Evolutionary conservation across 2,797 vertebrate species (phyloP), one percentile per base, ranked within the genome.

Genomic region (Antrozous pallidus): DNA sequence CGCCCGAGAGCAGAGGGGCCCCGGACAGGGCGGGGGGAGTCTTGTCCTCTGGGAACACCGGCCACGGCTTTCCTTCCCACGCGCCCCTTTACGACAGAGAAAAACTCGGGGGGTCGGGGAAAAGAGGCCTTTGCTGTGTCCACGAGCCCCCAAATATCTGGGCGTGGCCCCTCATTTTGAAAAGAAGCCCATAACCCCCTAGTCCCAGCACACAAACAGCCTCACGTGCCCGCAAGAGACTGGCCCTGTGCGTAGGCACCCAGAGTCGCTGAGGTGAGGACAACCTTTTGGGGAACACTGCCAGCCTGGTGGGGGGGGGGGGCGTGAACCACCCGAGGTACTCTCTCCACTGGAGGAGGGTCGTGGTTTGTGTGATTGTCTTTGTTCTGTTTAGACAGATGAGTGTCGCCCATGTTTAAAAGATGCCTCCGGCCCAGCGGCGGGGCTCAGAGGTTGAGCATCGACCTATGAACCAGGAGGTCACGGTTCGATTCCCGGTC

Each of bases 1-100:
- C 90, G 65, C 4, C 73, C 73, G 18, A 0, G 24, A 58, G 11
- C 4, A 20, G 42, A 3, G 2, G 0, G 40, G 0, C 0, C 0
- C 0, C 16, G 67, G 86, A n/a, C 0, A 0, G 24, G 26, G n/a
- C n/a, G n/a, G 28, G 12, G 13, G 26, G 26, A 2, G 7, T n/a
- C 71, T 20, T 8, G n/a, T 0, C 56, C 42, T 28, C 36, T 6
- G 40, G 16, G 49, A 40, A 33, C 26, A 6, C 61, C 1, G 31
- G 24, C 79, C 86, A 28, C 47, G 54, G 40, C 31, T 33, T 22
- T 31, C 31, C 42, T 49, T 36, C 47, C 26, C 6, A 11, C 0
- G 13, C 0, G 4, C 8, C 5, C 28, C 45, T 71, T 33, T 18
- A 26, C 0, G 14, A 3, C 49, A 54, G 61, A 63, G 18, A 77